These are phyloP conservation scores for Lanistes nyassanus DNA, from an alignment of 1,140 invertebrate genomes.

Conservation along the genomic window DNA sequence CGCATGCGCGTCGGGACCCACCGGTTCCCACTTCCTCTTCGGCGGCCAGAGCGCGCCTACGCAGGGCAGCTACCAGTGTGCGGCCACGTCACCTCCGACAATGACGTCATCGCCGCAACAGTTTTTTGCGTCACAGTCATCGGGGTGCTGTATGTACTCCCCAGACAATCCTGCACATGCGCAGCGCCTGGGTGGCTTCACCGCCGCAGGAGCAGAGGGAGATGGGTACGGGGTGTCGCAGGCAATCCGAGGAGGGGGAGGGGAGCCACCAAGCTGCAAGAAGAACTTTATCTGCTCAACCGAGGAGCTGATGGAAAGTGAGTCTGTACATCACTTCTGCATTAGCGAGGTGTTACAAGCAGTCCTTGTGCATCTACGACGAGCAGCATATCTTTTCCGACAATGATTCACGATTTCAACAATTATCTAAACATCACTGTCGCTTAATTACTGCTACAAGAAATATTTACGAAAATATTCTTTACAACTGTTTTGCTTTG, in stretches of 20 bases:
- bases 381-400: no score
- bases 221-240: not conserved
- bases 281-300: constrained; percentile 24
- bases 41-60: constrained; percentile 11
- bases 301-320: constrained; percentile 18
- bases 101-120: constrained; percentile 16
- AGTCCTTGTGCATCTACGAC: no score
- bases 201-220: not conserved
- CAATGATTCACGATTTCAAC: no score
- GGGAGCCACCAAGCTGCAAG: not conserved
- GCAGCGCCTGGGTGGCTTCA: constrained; percentile 6
- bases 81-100: constrained; percentile 9
- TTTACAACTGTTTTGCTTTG: no score
- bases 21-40: constrained; percentile 9
- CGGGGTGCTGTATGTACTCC: constrained; percentile 20
- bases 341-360: no score
- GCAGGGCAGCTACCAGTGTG: not conserved
- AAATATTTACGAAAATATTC: no score
- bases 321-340: not conserved
- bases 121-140: constrained; percentile 13
- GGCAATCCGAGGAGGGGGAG: not conserved
- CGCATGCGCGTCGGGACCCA: not conserved
- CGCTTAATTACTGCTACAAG: no score
- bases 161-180: not conserved
- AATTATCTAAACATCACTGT: no score